Evolutionary conservation across 2,888 invertebrate genomes (phyloP).

Genomic region (Ditula angustiorana): DNA sequence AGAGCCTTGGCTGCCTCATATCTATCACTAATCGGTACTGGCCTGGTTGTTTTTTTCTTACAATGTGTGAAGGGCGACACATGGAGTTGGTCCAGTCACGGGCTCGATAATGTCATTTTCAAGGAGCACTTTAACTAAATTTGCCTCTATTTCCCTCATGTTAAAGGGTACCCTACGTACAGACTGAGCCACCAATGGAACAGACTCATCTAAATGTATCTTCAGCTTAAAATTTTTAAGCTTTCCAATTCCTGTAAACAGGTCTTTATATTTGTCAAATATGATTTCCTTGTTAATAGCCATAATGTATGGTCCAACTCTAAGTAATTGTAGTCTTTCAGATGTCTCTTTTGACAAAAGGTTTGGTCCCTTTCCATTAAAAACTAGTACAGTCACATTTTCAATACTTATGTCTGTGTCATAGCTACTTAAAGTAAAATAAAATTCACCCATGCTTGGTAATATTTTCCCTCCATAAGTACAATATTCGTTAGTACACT

Average conservation of each 20-base stretch:
- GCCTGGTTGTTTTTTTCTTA: too few species aligned
- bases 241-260: conserved; percentile 20
- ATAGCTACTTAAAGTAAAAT: background rate
- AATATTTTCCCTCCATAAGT: background rate
- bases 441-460: background rate
- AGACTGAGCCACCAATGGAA: too few species aligned
- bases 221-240: conserved; percentile 28
- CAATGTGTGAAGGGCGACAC: too few species aligned
- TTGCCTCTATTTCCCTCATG: too few species aligned
- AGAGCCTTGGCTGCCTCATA: too few species aligned
- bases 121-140: too few species aligned
- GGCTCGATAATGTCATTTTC: too few species aligned
- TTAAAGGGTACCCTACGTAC: too few species aligned
- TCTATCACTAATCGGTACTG: too few species aligned
- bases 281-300: background rate
- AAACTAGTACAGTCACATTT: background rate
- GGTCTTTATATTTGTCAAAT: background rate
- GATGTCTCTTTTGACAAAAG: background rate
- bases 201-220: conserved; percentile 34
- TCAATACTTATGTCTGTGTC: background rate
- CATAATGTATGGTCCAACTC: background rate
- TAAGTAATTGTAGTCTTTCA: background rate
- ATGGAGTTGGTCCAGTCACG: too few species aligned
- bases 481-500: background rate
- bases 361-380: background rate